Evolutionary conservation across 1,140 invertebrate species (phyloP).

Genomic region (Bombus waltoni): DNA sequence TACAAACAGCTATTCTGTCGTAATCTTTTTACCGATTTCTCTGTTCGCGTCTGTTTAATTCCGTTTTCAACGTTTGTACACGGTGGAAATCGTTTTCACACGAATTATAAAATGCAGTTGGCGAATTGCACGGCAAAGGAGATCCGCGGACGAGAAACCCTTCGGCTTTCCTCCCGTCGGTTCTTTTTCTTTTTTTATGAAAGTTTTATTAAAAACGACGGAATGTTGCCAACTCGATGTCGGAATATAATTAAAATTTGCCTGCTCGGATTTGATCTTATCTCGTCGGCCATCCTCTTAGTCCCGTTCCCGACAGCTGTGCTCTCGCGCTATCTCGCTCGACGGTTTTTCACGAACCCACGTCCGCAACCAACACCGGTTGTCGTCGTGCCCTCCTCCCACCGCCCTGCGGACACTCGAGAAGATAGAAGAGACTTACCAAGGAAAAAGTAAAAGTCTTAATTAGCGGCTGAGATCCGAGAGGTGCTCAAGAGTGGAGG

Average conservation of each 20-base stretch:
- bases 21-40: neutral
- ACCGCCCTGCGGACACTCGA: slow-evolving; percentile 36
- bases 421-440: slow-evolving; percentile 62
- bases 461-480: slow-evolving; percentile 69
- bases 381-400: slow-evolving; percentile 10
- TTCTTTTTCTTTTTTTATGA: slow-evolving; percentile 13
- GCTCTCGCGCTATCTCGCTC: slow-evolving; percentile 33
- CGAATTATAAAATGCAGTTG: slow-evolving; percentile 8
- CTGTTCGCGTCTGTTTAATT: no score
- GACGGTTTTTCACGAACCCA: slow-evolving; percentile 45
- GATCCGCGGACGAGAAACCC: neutral
- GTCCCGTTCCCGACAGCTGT: slow-evolving; percentile 50
- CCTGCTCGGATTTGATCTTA: slow-evolving; percentile 59
- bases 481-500: slow-evolving; percentile 62
- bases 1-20: neutral
- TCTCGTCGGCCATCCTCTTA: slow-evolving; percentile 4
- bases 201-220: slow-evolving; percentile 63
- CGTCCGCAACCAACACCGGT: slow-evolving; percentile 39
- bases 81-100: neutral
- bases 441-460: slow-evolving; percentile 69
- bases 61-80: neutral
- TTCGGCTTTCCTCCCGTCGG: neutral
- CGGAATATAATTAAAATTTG: slow-evolving; percentile 67
- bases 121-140: neutral
- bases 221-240: slow-evolving; percentile 66